These are phyloP conservation scores for Atherinomorus stipes DNA, from an alignment of 2,113 vertebrate genomes.

Conservation along the genomic window DNA sequence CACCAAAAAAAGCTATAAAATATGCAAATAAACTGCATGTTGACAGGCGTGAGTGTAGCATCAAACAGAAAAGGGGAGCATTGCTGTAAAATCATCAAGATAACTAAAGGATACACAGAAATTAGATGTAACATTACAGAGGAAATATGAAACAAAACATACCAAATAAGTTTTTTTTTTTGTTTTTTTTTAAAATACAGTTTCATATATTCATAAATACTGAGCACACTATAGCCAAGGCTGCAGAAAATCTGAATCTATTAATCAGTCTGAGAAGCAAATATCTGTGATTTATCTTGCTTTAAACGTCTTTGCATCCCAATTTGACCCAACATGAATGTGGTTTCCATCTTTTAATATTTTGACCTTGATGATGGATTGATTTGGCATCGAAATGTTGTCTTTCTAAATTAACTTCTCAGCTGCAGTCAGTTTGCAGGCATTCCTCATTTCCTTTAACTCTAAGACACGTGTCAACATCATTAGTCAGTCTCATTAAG, in stretches of 20 bases:
- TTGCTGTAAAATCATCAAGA: not conserved
- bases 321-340: not conserved
- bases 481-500: conserved; percentile 76
- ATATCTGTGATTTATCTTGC: too few species aligned
- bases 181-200: too few species aligned
- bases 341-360: not conserved
- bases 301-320: too few species aligned
- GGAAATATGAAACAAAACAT: not conserved
- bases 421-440: conserved; percentile 13
- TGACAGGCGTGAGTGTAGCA: conserved; percentile 2
- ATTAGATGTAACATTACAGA: not conserved
- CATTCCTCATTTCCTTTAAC: conserved; percentile 29
- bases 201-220: too few species aligned
- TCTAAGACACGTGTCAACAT: conserved; percentile 69
- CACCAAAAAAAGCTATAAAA: not conserved
- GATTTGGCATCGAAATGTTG: not conserved
- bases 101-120: not conserved
- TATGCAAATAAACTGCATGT: not conserved
- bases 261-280: too few species aligned
- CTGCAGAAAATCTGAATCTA: too few species aligned
- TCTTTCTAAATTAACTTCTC: conserved; percentile 31
- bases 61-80: not conserved
- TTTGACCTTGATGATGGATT: not conserved
- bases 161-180: too few species aligned
- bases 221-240: too few species aligned